Evolutionary conservation across 2,888 invertebrate species (phyloP).

Genomic region (Smittia aterrima): DNA sequence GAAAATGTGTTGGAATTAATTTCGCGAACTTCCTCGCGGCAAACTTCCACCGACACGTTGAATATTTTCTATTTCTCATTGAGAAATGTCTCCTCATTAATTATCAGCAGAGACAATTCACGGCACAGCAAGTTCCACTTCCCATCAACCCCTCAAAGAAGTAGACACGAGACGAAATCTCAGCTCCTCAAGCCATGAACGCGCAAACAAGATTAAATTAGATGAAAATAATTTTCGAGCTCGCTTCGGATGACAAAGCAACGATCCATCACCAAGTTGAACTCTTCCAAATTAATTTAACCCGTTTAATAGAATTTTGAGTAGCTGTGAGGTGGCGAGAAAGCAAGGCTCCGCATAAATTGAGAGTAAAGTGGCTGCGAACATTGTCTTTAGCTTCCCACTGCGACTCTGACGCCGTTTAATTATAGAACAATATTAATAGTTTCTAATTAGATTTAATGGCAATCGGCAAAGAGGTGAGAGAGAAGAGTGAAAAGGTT

Average conservation of each 20-base stretch:
- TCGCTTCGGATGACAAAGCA: background rate
- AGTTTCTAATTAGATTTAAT: conserved; percentile 27
- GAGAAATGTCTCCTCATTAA: conserved; percentile 31
- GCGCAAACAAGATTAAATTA: conserved; percentile 26
- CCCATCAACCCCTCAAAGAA: background rate
- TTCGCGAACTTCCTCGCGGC: background rate
- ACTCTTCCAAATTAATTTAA: conserved; percentile 37
- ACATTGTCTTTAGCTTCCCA: background rate
- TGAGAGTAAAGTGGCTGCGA: background rate
- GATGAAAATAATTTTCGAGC: conserved; percentile 12
- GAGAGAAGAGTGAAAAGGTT: background rate
- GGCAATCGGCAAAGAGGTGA: background rate
- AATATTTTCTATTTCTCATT: background rate
- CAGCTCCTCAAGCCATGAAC: background rate
- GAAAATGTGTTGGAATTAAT: background rate
- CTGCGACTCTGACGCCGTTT: conserved; percentile 17
- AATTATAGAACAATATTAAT: conserved; percentile 34
- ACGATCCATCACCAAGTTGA: conserved; percentile 34
- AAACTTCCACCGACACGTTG: background rate
- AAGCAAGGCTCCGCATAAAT: background rate
- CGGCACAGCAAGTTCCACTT: background rate
- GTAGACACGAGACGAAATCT: conserved; percentile 2
- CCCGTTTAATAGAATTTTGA: conserved; percentile 10
- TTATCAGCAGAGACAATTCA: conserved; percentile 22
- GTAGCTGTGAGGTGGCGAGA: background rate